Conservation (phyloP, 1,140 invertebrate genomes). For the Teleogryllus occipitalis region DNA sequence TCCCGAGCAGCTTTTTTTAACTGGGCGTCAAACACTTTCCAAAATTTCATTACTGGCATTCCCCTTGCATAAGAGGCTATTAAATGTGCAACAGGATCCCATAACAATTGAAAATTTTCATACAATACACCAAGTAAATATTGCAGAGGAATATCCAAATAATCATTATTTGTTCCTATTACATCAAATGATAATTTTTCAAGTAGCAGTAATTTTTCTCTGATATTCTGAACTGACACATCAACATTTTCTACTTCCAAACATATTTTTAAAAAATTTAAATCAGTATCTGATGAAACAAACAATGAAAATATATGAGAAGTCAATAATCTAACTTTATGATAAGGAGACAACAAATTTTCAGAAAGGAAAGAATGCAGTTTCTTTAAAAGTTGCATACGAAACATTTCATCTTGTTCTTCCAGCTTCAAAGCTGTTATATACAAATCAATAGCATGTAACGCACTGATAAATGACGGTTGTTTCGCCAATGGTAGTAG, state of each 20-base stretch:
- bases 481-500: background rate
- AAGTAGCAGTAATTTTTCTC: background rate
- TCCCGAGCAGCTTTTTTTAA: constrained; percentile 39
- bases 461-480: background rate
- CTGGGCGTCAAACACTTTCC: constrained; percentile 60
- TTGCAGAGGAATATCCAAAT: constrained; percentile 51
- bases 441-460: background rate
- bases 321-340: background rate
- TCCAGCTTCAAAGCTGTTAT: background rate
- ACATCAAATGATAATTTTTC: background rate
- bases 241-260: background rate
- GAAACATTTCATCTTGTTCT: background rate
- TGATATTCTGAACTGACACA: background rate
- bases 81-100: constrained; percentile 70
- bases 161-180: constrained; percentile 27
- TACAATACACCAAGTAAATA: constrained; percentile 76
- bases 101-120: constrained; percentile 79
- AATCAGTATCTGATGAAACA: background rate
- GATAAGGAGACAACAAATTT: background rate
- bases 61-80: constrained; percentile 61
- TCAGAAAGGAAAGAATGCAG: background rate
- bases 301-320: background rate
- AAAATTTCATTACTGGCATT: constrained; percentile 60
- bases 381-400: background rate
- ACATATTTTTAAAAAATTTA: background rate